Percentiles rank a stretch among this genome's conserved stretches.
Evolutionary conservation across 2,797 vertebrate species (phyloP).

Genomic region (Sebastes alutus): DNA sequence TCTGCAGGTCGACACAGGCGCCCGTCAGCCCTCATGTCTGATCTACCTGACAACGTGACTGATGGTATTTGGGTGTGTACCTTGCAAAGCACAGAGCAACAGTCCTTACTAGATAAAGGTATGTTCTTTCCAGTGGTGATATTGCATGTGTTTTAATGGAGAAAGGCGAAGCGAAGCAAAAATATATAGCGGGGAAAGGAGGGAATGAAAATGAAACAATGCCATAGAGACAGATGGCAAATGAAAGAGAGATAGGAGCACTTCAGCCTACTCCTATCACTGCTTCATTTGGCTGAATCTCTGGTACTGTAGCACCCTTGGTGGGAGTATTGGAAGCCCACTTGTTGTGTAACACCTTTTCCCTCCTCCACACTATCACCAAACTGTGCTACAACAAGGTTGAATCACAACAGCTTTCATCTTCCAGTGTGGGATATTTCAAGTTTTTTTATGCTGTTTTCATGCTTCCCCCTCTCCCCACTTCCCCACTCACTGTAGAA

Average conservation of each 20-base stretch:
- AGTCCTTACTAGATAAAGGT: not conserved
- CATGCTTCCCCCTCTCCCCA: not conserved
- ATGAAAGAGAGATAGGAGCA: constrained; percentile 48
- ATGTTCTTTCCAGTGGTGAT: not conserved
- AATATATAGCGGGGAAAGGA: not conserved
- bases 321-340: constrained; percentile 73
- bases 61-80: constrained; percentile 44
- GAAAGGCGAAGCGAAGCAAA: not conserved
- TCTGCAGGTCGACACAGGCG: constrained; percentile 63
- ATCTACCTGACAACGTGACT: constrained; percentile 19
- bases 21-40: constrained; percentile 17
- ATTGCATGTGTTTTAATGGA: not conserved
- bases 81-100: not conserved
- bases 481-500: not conserved
- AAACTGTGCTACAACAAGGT: constrained; percentile 61
- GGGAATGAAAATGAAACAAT: constrained; percentile 32
- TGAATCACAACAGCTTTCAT: constrained; percentile 69
- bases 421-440: constrained; percentile 38
- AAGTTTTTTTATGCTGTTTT: constrained; percentile 4
- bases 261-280: constrained; percentile 68
- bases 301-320: constrained; percentile 52
- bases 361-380: constrained; percentile 74
- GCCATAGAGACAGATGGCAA: constrained; percentile 47
- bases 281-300: constrained; percentile 64
- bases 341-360: constrained; percentile 79